Conservation (phyloP, 2,113 vertebrate genomes). For the Salvelinus namaycush region DNA sequence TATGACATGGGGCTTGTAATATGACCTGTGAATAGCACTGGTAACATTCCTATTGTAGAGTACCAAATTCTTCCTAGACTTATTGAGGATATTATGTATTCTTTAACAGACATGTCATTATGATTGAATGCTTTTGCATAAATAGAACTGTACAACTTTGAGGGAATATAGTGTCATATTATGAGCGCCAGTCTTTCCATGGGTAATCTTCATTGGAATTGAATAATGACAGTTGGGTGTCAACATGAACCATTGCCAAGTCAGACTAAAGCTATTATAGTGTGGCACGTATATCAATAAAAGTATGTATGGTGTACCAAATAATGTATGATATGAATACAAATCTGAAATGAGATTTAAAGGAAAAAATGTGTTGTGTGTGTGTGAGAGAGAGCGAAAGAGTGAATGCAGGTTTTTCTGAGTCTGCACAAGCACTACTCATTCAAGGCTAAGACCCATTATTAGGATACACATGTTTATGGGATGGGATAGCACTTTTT, state of each 20-base stretch:
- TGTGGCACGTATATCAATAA: conserved; percentile 55
- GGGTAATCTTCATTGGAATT: conserved; percentile 26
- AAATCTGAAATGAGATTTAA: conserved; percentile 30
- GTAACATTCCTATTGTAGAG: not conserved
- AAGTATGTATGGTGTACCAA: conserved; percentile 41
- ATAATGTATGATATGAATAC: conserved; percentile 32
- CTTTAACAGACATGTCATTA: conserved; percentile 33
- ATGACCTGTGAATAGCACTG: too few species aligned
- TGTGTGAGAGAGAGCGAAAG: not conserved
- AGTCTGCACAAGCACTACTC: conserved; percentile 45
- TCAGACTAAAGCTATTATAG: conserved; percentile 44
- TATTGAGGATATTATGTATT: conserved; percentile 24
- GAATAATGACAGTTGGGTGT: conserved; percentile 37
- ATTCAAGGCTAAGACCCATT: conserved; percentile 59
- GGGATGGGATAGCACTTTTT: too few species aligned
- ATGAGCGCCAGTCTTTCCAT: conserved; percentile 21
- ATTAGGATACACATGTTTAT: conserved; percentile 36
- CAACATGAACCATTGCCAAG: conserved; percentile 34
- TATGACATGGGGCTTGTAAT: too few species aligned
- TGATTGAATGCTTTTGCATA: conserved; percentile 49
- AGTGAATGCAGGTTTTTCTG: conserved; percentile 38
- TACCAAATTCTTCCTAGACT: not conserved
- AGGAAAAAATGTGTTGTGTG: conserved; percentile 1
- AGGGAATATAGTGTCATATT: conserved; percentile 24
- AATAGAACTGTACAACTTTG: conserved; percentile 21